These are phyloP conservation scores for Dipodomys ordii DNA, from an alignment of 2,113 vertebrate genomes.

Conservation along the genomic window DNA sequence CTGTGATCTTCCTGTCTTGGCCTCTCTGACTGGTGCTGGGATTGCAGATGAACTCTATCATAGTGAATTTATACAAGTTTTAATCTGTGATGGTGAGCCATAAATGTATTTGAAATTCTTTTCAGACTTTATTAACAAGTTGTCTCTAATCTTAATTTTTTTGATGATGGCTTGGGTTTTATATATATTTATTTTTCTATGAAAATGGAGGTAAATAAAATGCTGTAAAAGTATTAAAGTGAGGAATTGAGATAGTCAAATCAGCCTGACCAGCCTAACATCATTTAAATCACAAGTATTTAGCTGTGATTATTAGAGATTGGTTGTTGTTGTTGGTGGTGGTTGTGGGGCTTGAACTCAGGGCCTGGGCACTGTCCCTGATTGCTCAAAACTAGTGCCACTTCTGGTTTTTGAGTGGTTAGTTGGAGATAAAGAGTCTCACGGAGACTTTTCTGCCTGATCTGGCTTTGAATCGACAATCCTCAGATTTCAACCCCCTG, in stretches of 20 bases:
- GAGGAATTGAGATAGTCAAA: not conserved
- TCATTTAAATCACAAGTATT: conserved; percentile 42
- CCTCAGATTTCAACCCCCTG: too few relatives aligned
- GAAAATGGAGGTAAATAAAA: conserved; percentile 3
- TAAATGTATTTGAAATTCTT: conserved; percentile 28
- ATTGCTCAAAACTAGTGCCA: too few relatives aligned
- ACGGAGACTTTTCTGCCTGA: too few relatives aligned
- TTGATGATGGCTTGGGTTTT: not conserved
- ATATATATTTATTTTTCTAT: conserved; percentile 1
- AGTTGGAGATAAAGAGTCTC: too few relatives aligned
- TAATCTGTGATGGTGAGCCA: not conserved
- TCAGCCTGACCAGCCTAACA: not conserved
- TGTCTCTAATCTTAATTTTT: not conserved
- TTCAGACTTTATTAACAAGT: conserved; percentile 8
- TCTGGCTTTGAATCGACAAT: too few relatives aligned
- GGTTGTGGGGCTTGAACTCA: too few relatives aligned
- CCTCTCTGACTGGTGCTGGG: too few relatives aligned
- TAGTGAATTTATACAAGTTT: not conserved
- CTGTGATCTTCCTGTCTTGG: too few relatives aligned
- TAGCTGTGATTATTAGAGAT: conserved; percentile 7
- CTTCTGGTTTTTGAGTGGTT: too few relatives aligned
- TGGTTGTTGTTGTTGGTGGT: not conserved
- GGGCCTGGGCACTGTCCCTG: too few relatives aligned
- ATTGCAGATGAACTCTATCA: too few relatives aligned
- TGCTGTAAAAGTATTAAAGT: not conserved